Conservation (phyloP, 64 coral and sea anemone species). For the Montipora efflorescens region DNA sequence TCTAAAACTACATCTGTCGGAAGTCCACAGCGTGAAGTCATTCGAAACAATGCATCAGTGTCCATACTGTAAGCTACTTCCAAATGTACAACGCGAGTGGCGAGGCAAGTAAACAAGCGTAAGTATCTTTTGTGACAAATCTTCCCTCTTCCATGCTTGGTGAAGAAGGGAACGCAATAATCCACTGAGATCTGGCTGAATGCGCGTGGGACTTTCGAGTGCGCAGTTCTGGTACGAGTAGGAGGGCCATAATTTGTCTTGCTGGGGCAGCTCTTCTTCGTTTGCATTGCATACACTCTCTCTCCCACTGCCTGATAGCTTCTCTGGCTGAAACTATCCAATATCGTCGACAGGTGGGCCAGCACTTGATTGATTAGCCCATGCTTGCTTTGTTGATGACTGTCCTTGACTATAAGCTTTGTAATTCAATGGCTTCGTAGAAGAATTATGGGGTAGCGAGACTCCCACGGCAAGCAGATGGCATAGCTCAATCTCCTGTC, state of each 20-base stretch:
- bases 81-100: neutral
- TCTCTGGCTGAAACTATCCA: conserved; percentile 61
- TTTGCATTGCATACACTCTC: conserved; percentile 51
- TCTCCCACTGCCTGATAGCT: conserved; percentile 55
- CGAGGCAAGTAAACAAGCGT: neutral
- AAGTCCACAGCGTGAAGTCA: neutral
- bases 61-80: neutral
- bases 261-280: conserved; percentile 58
- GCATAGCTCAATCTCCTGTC: no score
- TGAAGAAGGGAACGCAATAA: neutral
- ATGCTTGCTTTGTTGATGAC: conserved; percentile 39
- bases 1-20: neutral
- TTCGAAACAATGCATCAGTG: neutral
- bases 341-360: conserved; percentile 26
- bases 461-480: no score
- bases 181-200: conserved; percentile 58
- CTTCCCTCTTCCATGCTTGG: neutral
- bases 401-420: conserved; percentile 48
- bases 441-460: no score
- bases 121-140: neutral
- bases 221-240: conserved; percentile 49
- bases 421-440: neutral
- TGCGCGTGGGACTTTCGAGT: conserved; percentile 21
- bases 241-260: conserved; percentile 65
- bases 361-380: conserved; percentile 55